These are phyloP conservation scores for Rynchops niger DNA, from an alignment of 2,113 vertebrate genomes.

Conservation along the genomic window DNA sequence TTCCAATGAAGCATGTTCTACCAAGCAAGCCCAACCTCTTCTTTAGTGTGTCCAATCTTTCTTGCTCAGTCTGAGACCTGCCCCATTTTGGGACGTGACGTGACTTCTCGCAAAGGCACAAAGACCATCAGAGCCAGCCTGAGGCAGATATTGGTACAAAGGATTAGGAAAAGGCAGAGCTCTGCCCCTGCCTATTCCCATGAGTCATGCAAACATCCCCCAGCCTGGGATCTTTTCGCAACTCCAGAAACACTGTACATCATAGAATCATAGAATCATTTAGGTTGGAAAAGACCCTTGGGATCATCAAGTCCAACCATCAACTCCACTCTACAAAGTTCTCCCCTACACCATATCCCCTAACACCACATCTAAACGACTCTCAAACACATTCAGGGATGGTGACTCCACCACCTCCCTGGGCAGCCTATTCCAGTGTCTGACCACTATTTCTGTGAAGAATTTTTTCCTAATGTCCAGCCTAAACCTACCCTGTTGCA, in stretches of 20 bases:
- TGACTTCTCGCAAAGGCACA: background rate
- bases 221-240: background rate
- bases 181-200: background rate
- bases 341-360: too few relatives aligned
- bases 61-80: background rate
- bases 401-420: too few relatives aligned
- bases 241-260: background rate
- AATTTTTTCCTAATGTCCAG: too few relatives aligned
- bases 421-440: too few relatives aligned
- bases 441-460: too few relatives aligned
- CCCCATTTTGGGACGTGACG: background rate
- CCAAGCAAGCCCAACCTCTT: background rate
- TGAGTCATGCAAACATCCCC: background rate
- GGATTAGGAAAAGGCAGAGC: background rate
- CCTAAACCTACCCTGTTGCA: too few relatives aligned
- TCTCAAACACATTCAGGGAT: too few relatives aligned
- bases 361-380: too few relatives aligned
- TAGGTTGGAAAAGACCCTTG: too few relatives aligned
- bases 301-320: too few relatives aligned
- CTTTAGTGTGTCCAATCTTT: background rate
- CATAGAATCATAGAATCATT: too few relatives aligned
- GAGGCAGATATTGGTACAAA: background rate
- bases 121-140: background rate
- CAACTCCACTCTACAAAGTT: too few relatives aligned
- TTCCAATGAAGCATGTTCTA: background rate